These are phyloP conservation scores for Rhizomys pruinosus DNA, from an alignment of 2,113 vertebrate species.

Conservation along the genomic window DNA sequence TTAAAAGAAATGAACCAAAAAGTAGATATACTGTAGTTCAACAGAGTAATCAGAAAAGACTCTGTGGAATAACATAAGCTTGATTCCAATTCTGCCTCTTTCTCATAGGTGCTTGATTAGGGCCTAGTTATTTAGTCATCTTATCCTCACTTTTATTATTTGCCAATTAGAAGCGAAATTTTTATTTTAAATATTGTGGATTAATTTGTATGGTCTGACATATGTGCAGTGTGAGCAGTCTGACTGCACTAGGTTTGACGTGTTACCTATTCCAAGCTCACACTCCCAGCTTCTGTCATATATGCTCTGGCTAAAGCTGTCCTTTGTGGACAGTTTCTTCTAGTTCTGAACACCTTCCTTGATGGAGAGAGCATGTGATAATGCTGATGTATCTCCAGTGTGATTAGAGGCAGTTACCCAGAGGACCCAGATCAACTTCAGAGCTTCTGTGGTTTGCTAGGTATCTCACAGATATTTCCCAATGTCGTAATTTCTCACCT, in stretches of 20 bases:
- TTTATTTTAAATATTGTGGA: slow-evolving; percentile 14
- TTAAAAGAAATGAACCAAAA: neutral
- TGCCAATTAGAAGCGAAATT: neutral
- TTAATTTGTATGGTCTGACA: neutral
- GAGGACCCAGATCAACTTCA: neutral
- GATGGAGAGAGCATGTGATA: neutral
- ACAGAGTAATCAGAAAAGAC: neutral
- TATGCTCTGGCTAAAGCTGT: neutral
- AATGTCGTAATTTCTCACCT: neutral
- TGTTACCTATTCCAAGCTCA: neutral
- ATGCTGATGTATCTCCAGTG: neutral
- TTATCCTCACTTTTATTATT: neutral
- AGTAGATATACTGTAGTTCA: neutral
- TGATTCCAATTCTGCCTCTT: neutral
- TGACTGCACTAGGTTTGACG: neutral
- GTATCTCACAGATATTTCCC: neutral
- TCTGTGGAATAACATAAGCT: neutral
- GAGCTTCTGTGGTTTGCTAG: neutral
- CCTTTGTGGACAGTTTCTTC: neutral
- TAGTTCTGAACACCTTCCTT: neutral
- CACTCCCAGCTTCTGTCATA: neutral
- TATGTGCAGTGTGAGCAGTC: neutral
- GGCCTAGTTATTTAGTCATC: neutral
- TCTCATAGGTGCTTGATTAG: neutral
- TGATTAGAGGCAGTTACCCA: neutral